Evolutionary conservation across 30 jellyfish, hydroid and myxozoan genomes (phyloP).

Genomic region (Aurelia aurita complex sp. Pacific): DNA sequence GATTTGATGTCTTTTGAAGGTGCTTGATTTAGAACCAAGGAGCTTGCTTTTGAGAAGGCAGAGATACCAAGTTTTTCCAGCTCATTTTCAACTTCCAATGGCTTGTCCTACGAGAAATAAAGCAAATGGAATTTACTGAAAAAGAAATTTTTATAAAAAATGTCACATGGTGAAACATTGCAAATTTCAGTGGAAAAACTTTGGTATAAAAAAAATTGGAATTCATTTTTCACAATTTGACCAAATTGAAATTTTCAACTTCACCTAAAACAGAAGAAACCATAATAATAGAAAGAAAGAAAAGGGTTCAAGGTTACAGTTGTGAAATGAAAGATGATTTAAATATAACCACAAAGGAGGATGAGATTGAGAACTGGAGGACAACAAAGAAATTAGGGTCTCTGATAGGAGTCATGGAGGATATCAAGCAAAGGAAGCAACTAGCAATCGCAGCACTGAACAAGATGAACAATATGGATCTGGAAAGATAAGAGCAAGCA

Average conservation of each 20-base stretch:
- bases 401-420: conserved; percentile 10
- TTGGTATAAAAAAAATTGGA: no score
- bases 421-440: conserved; percentile 6
- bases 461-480: background rate
- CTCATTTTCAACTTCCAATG: conserved; percentile 46
- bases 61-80: conserved; percentile 40
- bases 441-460: background rate
- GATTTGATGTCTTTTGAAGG: conserved; percentile 34
- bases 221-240: no score
- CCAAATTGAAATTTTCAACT: no score
- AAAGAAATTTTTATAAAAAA: no score
- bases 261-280: background rate
- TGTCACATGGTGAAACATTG: no score
- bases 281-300: background rate
- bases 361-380: conserved; percentile 7
- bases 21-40: conserved; percentile 20
- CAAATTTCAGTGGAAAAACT: no score
- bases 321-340: background rate
- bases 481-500: background rate
- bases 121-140: background rate
- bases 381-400: conserved; percentile 9
- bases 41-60: conserved; percentile 63
- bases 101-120: conserved; percentile 27
- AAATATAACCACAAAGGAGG: background rate
- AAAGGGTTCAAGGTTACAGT: background rate